A percentile compares a stretch with the other conserved stretches of the same genome.
Evolutionary conservation across 2,113 vertebrate species (phyloP).

Genomic region (Oenanthe oenanthe): DNA sequence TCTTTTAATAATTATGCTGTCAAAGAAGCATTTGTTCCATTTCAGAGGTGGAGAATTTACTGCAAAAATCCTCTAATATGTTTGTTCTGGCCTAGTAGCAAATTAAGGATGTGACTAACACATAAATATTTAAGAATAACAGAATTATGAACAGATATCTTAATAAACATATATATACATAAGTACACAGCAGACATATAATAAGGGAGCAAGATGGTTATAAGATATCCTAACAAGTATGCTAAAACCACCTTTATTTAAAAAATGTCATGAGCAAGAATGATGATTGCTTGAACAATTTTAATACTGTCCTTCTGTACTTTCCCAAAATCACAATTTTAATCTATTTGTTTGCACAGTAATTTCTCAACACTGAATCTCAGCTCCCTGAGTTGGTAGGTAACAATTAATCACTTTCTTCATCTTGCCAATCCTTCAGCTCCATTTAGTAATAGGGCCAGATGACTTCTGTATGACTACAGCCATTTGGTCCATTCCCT

Average conservation of each 20-base stretch:
- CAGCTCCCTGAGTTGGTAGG: background rate
- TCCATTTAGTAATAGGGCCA: background rate
- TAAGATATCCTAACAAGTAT: background rate
- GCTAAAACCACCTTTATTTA: background rate
- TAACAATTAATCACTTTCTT: background rate
- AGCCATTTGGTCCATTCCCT: accelerated
- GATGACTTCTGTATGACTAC: too few species aligned
- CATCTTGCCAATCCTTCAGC: background rate
- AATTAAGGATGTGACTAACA: background rate
- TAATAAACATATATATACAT: background rate
- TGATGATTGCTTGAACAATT: background rate
- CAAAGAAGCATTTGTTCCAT: background rate
- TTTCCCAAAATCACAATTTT: background rate
- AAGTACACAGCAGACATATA: background rate
- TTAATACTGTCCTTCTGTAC: background rate
- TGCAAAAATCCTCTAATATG: background rate
- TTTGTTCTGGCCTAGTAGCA: background rate
- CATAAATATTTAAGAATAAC: background rate
- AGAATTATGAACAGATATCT: background rate
- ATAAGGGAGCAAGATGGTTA: background rate
- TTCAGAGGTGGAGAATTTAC: background rate
- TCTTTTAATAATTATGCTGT: slow-evolving; percentile 11
- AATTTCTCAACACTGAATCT: background rate
- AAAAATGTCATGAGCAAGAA: background rate
- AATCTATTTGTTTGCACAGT: background rate